A percentile compares a stretch with the other conserved stretches of the same genome.
phyloP scores from a whole-genome alignment of 92 coral and sea anemone species.

The Siderastrea radians region DNA sequence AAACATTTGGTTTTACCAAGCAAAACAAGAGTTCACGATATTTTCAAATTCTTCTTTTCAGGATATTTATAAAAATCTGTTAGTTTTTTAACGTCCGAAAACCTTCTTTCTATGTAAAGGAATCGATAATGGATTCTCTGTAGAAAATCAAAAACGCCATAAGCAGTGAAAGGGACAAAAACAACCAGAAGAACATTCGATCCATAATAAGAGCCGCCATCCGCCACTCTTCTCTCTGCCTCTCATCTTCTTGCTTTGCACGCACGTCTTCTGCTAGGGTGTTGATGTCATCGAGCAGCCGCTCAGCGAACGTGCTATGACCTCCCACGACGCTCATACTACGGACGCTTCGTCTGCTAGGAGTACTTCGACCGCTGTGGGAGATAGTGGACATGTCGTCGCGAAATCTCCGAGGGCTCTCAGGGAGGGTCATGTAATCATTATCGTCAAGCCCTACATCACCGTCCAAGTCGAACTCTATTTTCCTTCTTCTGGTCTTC shows the following conservation, averaged over 20 bases:
- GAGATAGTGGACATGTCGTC: constrained; percentile 65
- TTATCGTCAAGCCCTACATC: constrained; percentile 62
- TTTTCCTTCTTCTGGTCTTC: constrained; percentile 46
- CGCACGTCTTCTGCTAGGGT: constrained; percentile 89
- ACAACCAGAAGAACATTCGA: constrained; percentile 91
- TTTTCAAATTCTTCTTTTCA: no score
- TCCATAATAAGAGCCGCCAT: constrained; percentile 89
- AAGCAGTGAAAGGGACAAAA: constrained; percentile 65
- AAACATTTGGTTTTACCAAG: no score
- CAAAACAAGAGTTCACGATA: no score
- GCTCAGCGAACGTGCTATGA: constrained; percentile 76
- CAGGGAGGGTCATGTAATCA: constrained; percentile 58
- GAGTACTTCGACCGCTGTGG: constrained; percentile 82
- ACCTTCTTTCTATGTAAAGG: no score
- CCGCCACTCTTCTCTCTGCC: constrained; percentile 91
- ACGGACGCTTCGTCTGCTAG: constrained; percentile 70
- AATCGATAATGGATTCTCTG: constrained; percentile 70
- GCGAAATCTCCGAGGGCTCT: constrained; percentile 68
- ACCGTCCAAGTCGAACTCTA: constrained; percentile 70
- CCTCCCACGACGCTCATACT: constrained; percentile 75
- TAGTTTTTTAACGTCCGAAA: no score
- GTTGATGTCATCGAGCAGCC: constrained; percentile 84
- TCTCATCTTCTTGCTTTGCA: constrained; percentile 83
- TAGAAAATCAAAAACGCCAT: constrained; percentile 81
- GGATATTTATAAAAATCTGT: no score